A percentile compares a stretch with the other conserved stretches of the same genome.
Evolutionary conservation across 1,140 invertebrate species (phyloP).

Genomic region (Papilio aristodemus): DNA sequence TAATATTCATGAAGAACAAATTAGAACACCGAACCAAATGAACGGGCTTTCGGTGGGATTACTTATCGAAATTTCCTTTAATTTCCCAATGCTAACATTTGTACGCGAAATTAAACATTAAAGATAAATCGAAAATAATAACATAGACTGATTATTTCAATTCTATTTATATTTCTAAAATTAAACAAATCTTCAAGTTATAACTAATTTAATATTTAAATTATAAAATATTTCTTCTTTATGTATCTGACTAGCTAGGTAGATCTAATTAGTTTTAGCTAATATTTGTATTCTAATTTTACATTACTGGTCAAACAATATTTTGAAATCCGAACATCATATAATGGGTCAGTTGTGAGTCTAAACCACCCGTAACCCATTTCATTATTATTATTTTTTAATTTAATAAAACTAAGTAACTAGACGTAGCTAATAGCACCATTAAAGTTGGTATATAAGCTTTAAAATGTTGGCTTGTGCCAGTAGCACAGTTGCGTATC

Average conservation of each 20-base stretch:
- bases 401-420: neutral
- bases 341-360: no score
- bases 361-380: no score
- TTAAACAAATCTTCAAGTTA: neutral
- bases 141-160: neutral
- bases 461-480: neutral
- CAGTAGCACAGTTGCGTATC: slow-evolving; percentile 21
- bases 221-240: no score
- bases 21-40: slow-evolving; percentile 36
- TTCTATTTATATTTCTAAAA: neutral
- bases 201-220: neutral
- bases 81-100: slow-evolving; percentile 20
- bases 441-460: slow-evolving; percentile 3
- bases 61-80: slow-evolving; percentile 18
- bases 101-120: neutral
- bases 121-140: slow-evolving; percentile 5
- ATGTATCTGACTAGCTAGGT: no score
- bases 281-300: no score
- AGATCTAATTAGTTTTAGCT: no score
- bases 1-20: slow-evolving; percentile 40
- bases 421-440: neutral
- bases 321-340: no score
- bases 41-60: slow-evolving; percentile 20
- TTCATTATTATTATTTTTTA: no score
- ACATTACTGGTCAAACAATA: no score